phyloP scores from a whole-genome alignment of 2,797 vertebrate species.

The Melanotaenia parkinsoni region DNA sequence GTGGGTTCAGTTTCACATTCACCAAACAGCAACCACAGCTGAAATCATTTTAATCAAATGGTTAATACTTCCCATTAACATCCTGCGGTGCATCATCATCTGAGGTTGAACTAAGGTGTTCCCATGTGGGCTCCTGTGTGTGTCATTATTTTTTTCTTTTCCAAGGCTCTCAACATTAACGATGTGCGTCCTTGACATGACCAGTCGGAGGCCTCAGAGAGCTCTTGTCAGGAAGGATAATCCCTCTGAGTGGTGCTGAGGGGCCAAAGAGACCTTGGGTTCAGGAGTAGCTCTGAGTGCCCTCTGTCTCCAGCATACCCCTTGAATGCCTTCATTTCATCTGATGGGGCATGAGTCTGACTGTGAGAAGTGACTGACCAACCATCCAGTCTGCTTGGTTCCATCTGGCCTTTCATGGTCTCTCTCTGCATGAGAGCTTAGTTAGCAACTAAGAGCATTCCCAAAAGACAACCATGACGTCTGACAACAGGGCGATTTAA shows the following conservation, averaged over 20 bases:
- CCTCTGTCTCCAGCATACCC: constrained; percentile 55
- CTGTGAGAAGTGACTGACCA: constrained; percentile 36
- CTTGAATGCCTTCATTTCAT: constrained; percentile 25
- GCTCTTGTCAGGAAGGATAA: constrained; percentile 65
- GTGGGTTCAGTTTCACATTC: constrained; percentile 18
- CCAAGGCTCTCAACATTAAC: constrained; percentile 51
- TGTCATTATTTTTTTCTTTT: constrained; percentile 25
- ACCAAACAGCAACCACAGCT: constrained; percentile 12
- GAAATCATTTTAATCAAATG: constrained; percentile 31
- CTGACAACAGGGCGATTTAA: constrained; percentile 36
- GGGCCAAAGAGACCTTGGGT: constrained; percentile 39
- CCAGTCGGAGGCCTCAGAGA: constrained; percentile 47
- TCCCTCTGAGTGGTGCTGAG: constrained; percentile 40
- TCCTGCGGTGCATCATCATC: constrained; percentile 36
- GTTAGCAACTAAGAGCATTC: constrained; percentile 58
- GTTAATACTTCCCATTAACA: constrained; percentile 29
- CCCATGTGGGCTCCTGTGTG: constrained; percentile 32
- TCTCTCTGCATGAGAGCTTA: constrained; percentile 61
- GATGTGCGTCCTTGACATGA: constrained; percentile 65
- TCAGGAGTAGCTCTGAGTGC: constrained; percentile 58
- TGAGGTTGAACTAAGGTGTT: constrained; percentile 46
- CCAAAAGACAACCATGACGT: constrained; percentile 36
- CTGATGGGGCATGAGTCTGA: constrained; percentile 34
- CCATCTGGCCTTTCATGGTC: constrained; percentile 42
- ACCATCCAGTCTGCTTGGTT: constrained; percentile 32